Conservation (phyloP, 2,113 vertebrate species). For the Corythoichthys haematopterus region DNA sequence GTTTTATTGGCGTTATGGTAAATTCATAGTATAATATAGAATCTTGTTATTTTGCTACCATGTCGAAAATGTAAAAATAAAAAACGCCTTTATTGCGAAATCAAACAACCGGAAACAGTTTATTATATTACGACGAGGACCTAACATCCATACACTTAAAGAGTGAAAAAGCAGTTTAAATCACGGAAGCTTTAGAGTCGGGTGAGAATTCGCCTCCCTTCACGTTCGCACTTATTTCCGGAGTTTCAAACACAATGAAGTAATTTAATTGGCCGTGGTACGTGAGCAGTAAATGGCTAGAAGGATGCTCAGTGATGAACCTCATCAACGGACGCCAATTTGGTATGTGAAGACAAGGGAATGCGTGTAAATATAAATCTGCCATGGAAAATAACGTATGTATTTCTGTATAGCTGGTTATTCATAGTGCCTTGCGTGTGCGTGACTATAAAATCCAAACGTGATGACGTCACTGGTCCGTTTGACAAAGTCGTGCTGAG, state of each 20-base stretch:
- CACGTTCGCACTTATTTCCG: neutral
- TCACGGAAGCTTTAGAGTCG: neutral
- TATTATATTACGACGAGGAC: neutral
- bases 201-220: no score
- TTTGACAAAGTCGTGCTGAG: slow-evolving; percentile 33
- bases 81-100: neutral
- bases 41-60: neutral
- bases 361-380: neutral
- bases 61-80: neutral
- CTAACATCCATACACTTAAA: neutral
- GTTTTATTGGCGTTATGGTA: no score
- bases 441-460: neutral
- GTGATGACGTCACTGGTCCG: slow-evolving; percentile 7
- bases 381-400: slow-evolving; percentile 2
- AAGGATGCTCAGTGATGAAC: neutral
- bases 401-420: slow-evolving; percentile 15
- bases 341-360: slow-evolving; percentile 7
- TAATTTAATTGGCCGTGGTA: neutral
- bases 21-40: neutral
- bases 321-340: neutral
- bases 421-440: neutral
- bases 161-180: neutral
- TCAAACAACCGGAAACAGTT: neutral
- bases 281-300: neutral
- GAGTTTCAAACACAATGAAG: neutral